Percentiles rank a stretch among this genome's conserved stretches.
phyloP scores from a whole-genome alignment of 2,113 vertebrate genomes.

The Saccopteryx leptura region DNA sequence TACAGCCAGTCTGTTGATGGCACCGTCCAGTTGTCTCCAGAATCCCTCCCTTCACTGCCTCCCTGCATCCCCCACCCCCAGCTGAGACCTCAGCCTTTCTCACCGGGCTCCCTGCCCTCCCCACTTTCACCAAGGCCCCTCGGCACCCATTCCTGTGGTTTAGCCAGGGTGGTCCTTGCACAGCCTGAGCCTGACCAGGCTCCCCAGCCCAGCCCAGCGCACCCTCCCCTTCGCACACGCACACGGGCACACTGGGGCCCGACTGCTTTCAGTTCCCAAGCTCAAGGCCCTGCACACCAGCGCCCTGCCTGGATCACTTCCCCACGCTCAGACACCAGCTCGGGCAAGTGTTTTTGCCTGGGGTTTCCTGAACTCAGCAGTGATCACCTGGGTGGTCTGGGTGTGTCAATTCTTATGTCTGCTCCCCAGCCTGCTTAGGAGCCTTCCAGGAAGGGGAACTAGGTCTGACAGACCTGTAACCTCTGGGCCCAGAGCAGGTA shows the following conservation, averaged over 20 bases:
- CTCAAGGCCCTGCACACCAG: neutral
- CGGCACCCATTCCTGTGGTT: neutral
- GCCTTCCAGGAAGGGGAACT: neutral
- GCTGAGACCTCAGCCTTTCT: neutral
- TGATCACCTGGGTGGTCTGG: constrained; percentile 36
- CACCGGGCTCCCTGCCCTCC: neutral
- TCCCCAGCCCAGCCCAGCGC: neutral
- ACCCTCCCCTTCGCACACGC: neutral
- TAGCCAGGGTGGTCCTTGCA: neutral
- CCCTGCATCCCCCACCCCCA: neutral
- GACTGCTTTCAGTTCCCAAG: constrained; percentile 45
- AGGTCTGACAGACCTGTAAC: neutral
- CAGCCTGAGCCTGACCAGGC: neutral
- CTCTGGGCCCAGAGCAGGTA: neutral
- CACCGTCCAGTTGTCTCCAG: neutral
- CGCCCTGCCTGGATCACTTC: neutral
- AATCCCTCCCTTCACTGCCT: neutral
- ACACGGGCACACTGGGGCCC: neutral
- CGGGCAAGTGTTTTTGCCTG: neutral
- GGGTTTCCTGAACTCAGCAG: neutral
- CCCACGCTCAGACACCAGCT: neutral
- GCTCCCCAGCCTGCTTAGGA: neutral
- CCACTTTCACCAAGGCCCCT: neutral
- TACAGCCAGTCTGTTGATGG: neutral
- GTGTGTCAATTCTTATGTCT: neutral